A percentile compares a stretch with the other conserved stretches of the same genome.
Conservation (phyloP, 2,888 invertebrate species). For the Caenorhabditis drosophilae region DNA sequence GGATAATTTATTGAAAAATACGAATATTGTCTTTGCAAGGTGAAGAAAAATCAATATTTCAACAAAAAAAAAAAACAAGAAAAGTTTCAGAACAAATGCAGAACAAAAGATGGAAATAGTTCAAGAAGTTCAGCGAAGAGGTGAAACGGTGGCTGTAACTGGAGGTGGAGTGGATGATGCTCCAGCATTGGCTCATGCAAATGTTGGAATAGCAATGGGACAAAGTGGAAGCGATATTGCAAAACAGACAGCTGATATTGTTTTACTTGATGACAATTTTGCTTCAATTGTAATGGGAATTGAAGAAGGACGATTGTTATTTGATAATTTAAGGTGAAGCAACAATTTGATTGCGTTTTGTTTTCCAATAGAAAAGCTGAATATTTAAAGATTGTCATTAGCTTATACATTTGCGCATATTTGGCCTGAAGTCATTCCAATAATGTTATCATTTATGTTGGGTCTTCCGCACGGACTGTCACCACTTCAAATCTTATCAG, state of each 20-base stretch:
- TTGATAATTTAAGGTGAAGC: conserved; percentile 50
- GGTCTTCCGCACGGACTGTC: conserved; percentile 65
- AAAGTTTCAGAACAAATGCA: conserved; percentile 58
- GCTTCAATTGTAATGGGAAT: conserved; percentile 63
- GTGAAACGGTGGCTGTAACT: conserved; percentile 65
- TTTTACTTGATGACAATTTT: conserved; percentile 67
- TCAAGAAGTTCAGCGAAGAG: conserved; percentile 64
- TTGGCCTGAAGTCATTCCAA: conserved; percentile 68
- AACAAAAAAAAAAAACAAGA: neutral
- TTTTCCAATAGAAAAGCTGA: neutral
- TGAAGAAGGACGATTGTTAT: conserved; percentile 65
- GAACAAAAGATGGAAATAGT: conserved; percentile 67
- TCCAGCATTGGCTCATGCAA: conserved; percentile 65
- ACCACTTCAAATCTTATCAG: conserved; percentile 63
- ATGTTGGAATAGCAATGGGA: conserved; percentile 68
- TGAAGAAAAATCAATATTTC: conserved; percentile 3
- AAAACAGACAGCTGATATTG: conserved; percentile 62
- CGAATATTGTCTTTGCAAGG: conserved; percentile 68
- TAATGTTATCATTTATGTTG: conserved; percentile 64
- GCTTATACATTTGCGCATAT: conserved; percentile 67
- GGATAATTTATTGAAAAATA: conserved; percentile 59
- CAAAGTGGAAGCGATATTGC: conserved; percentile 58
- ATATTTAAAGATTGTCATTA: conserved; percentile 54
- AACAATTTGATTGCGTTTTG: neutral
- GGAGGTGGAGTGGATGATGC: conserved; percentile 68